phyloP scores from a whole-genome alignment of 2,797 vertebrate genomes.

The Lutjanus argentimaculatus region DNA sequence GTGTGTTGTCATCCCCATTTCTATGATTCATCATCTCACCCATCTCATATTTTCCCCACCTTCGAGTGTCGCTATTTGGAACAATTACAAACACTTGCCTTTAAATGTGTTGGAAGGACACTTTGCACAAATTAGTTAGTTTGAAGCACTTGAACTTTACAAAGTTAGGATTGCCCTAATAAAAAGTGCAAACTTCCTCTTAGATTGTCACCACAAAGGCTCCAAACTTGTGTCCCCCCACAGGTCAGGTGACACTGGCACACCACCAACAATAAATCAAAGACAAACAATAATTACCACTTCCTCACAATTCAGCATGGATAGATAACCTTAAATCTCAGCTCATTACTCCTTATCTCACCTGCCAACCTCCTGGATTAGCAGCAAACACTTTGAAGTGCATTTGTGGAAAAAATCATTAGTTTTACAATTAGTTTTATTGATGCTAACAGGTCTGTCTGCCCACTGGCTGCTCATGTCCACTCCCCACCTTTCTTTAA shows the following conservation, averaged over 20 bases:
- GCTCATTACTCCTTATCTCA: constrained; percentile 69
- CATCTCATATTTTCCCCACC: no score
- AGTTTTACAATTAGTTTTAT: constrained; percentile 68
- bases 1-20: no score
- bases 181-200: constrained; percentile 3
- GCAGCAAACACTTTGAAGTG: constrained; percentile 53
- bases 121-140: no score
- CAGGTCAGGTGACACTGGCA: constrained; percentile 29
- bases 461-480: constrained; percentile 29
- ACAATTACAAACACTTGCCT: no score
- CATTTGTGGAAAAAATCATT: constrained; percentile 60
- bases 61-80: no score
- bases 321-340: constrained; percentile 66
- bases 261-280: constrained; percentile 63
- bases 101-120: no score
- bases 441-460: constrained; percentile 54
- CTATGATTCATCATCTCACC: no score
- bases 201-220: neutral
- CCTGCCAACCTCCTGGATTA: constrained; percentile 51
- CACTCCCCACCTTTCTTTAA: constrained; percentile 25
- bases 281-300: constrained; percentile 58
- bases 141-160: neutral
- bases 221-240: neutral
- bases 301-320: constrained; percentile 40
- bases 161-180: neutral